Evolutionary conservation across 2,888 invertebrate species (phyloP).

Genomic region (Lycia hirtaria): DNA sequence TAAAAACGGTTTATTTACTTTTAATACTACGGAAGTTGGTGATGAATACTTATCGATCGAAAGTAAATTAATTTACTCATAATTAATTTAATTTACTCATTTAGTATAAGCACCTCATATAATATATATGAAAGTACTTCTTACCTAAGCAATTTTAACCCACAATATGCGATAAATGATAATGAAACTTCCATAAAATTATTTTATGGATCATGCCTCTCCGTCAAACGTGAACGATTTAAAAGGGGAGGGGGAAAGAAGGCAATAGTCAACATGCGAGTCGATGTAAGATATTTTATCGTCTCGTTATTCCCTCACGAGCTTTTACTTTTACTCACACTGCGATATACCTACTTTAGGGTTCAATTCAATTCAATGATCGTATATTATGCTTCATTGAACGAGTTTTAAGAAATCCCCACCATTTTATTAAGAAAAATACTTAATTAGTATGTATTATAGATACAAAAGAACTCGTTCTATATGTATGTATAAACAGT

Average conservation of each 20-base stretch:
- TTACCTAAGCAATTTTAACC: constrained; percentile 32
- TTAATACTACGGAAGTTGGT: neutral
- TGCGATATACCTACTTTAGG: constrained; percentile 32
- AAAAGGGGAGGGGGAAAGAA: constrained; percentile 19
- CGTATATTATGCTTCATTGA: constrained; percentile 23
- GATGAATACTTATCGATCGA: neutral
- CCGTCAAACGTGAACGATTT: constrained; percentile 18
- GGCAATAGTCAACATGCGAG: constrained; percentile 23
- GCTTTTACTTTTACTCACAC: constrained; percentile 37
- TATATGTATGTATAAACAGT: neutral
- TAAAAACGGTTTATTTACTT: neutral
- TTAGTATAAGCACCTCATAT: neutral
- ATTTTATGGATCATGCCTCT: constrained; percentile 18
- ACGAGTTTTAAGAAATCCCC: constrained; percentile 12
- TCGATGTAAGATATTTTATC: constrained; percentile 41
- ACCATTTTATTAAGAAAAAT: constrained; percentile 2
- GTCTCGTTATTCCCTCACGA: constrained; percentile 41
- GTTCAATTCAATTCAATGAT: constrained; percentile 26
- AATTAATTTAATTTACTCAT: too few relatives aligned
- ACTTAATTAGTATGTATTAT: neutral
- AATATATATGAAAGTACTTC: constrained; percentile 1
- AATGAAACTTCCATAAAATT: constrained; percentile 26
- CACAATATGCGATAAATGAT: constrained; percentile 29
- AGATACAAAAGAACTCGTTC: neutral
- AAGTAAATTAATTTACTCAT: too few relatives aligned